Conservation (phyloP, 2,113 vertebrate genomes). For the Bubo blakistoni region DNA sequence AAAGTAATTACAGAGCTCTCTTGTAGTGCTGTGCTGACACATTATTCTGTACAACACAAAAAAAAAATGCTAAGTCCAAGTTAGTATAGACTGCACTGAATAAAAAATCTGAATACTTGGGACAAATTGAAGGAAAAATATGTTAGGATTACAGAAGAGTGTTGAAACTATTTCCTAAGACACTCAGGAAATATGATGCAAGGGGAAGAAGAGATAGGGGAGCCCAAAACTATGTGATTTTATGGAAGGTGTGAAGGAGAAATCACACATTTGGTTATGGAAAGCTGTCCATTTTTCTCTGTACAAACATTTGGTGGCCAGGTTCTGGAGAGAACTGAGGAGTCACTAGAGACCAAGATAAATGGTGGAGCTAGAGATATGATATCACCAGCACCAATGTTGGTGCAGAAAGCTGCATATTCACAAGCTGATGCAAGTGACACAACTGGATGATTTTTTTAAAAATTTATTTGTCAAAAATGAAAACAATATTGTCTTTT, state of each 20-base stretch:
- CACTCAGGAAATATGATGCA: neutral
- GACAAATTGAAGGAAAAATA: neutral
- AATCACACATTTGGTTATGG: neutral
- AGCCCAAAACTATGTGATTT: neutral
- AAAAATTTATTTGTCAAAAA: neutral
- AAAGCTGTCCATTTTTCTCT: neutral
- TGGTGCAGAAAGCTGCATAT: neutral
- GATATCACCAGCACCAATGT: fast-evolving
- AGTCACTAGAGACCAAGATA: neutral
- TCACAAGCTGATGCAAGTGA: neutral
- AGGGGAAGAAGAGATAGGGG: neutral
- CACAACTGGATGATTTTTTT: neutral
- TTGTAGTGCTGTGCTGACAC: neutral
- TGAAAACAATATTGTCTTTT: neutral
- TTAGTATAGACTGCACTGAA: neutral
- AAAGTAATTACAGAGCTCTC: neutral
- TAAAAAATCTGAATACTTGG: neutral
- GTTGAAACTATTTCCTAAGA: neutral
- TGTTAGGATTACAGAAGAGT: neutral
- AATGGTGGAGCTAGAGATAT: neutral
- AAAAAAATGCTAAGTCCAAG: neutral
- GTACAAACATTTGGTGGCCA: neutral
- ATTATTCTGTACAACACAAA: neutral
- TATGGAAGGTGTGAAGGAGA: neutral
- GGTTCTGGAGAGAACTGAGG: neutral